Evolutionary conservation across 2,797 vertebrate genomes (phyloP).

Genomic region (Pseudochromis fuscus): DNA sequence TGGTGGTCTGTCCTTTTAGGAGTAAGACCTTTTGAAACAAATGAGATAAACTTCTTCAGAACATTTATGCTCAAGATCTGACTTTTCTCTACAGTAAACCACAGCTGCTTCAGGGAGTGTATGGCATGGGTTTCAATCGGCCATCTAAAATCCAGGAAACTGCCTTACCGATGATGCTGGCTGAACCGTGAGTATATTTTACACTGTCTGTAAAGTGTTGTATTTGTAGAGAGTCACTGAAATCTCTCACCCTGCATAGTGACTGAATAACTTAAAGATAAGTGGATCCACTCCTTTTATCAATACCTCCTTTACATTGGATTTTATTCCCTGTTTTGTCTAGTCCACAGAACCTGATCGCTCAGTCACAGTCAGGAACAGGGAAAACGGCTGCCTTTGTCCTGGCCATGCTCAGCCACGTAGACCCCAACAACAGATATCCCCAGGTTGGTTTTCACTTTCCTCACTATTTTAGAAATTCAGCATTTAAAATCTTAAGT

Average conservation of each 20-base stretch:
- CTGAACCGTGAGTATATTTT: conserved; percentile 91
- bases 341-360: conserved; percentile 98
- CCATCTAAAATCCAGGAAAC: conserved; percentile 99
- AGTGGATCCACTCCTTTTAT: background rate
- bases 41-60: too few species aligned
- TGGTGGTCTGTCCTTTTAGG: too few species aligned
- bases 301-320: background rate
- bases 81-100: conserved; percentile 86
- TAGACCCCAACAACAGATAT: conserved; percentile 91
- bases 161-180: conserved; percentile 98
- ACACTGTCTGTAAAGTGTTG: background rate
- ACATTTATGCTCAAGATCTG: background rate
- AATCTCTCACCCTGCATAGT: background rate
- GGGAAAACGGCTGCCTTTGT: conserved; percentile 99
- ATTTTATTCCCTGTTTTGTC: conserved; percentile 20
- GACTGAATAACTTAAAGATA: background rate
- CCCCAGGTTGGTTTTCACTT: conserved; percentile 89
- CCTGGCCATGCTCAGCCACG: conserved; percentile 96
- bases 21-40: too few species aligned
- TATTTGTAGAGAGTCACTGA: background rate
- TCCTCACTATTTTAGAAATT: background rate
- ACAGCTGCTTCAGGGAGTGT: conserved; percentile 95
- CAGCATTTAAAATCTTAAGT: background rate
- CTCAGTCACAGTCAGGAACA: conserved; percentile 98
- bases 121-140: conserved; percentile 97